Conservation (phyloP, 1,140 invertebrate species). For the Lanistes nyassanus region DNA sequence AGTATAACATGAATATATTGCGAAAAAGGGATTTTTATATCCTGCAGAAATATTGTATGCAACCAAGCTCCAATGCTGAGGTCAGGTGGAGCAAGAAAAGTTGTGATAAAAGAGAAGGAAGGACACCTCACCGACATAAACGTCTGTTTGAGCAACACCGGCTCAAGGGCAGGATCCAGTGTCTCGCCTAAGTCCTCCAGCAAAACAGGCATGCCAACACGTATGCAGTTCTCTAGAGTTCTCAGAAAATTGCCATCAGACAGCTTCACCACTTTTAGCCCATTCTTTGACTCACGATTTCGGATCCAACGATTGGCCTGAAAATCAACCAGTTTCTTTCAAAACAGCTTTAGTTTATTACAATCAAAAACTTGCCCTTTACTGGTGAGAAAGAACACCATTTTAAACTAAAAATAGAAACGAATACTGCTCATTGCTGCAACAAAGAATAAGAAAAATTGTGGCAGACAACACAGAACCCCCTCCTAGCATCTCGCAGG, state of each 20-base stretch:
- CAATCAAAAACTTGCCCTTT: not conserved
- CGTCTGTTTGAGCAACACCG: constrained; percentile 68
- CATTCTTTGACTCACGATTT: constrained; percentile 80
- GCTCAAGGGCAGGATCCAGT: constrained; percentile 68
- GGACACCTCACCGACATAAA: constrained; percentile 68
- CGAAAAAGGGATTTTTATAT: too few relatives aligned
- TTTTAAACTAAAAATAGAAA: not conserved
- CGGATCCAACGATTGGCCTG: constrained; percentile 87
- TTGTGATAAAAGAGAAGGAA: too few relatives aligned
- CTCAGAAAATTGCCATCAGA: constrained; percentile 70
- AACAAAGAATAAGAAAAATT: not conserved
- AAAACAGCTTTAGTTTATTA: not conserved
- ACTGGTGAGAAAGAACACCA: not conserved
- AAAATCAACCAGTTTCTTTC: not conserved
- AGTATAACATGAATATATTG: too few relatives aligned
- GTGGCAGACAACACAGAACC: not conserved
- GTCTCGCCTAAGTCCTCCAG: constrained; percentile 66
- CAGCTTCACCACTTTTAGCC: constrained; percentile 82
- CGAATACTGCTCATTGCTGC: not conserved
- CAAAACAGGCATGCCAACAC: constrained; percentile 66
- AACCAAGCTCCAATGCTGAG: too few relatives aligned
- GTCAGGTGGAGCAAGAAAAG: too few relatives aligned
- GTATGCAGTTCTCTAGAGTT: constrained; percentile 66
- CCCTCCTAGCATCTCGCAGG: too few relatives aligned
- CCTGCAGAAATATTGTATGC: too few relatives aligned